Base-by-base conservation (phyloP, 2,113 vertebrate genomes). In the Gorsachius goisagi region DNA sequence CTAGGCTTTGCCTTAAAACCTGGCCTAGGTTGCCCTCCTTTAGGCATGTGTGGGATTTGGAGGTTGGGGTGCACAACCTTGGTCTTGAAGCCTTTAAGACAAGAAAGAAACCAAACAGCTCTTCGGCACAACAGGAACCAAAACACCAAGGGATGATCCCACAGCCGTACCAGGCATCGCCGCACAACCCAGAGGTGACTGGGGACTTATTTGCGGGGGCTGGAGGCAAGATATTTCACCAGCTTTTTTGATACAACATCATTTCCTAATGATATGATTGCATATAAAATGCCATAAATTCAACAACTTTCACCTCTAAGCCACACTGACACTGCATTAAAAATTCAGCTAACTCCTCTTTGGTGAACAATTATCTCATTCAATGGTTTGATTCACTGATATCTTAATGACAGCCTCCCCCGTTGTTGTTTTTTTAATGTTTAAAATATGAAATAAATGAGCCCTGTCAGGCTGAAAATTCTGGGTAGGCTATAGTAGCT, bases 381-480 rank as follows among this genome's bases (percentile, higher is more conserved):
- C 97, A 96, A 55, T 95, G 97, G 95, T 66, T 97, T 97, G 92
- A 97, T 97, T 97, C 97, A 98, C 97, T 96, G 97, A 97, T 97
- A 95, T 87, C 97, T 97, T 97, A 97, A 97, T 97, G 98, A 98
- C 97, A 98, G 95, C 95, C 93, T 97, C 97, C 95, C 94, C 87
- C 20, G 50, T 93, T 93, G 96, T 97, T 89, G 71, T 85, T 97
- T 95, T 97, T 95, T 98, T 93, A 96, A 96, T 96, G 94, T 97
- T 97, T 97, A 97, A 97, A 97, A 97, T 97, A 95, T 97, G 97
- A 98, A 97, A 97, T 95, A 97, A 97, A 90, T 91, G 84, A 56
- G 6, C 93, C 95, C 90, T 89, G 89, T 95, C 97, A 96, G 87
- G 85, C 88, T 97, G 96, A 96, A 97, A 88, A 96, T 93, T 80